Conservation (phyloP, 2,888 invertebrate species). For the Thysanoteuthis rhombus region DNA sequence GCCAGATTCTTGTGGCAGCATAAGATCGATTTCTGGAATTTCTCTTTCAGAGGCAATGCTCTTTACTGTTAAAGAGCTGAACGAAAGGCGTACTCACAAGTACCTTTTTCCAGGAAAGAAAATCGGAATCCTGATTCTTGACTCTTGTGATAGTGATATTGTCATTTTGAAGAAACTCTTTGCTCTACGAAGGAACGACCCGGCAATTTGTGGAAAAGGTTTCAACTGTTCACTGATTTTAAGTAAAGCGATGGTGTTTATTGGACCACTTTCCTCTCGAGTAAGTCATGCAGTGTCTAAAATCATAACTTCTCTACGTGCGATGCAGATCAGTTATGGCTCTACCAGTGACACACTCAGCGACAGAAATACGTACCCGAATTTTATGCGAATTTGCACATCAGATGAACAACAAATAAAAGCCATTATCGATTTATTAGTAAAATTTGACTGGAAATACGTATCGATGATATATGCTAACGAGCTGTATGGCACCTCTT, state of each 20-base stretch:
- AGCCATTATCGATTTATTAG: background rate
- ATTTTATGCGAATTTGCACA: conserved; percentile 12
- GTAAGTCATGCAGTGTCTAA: background rate
- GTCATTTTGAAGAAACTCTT: background rate
- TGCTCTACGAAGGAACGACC: background rate
- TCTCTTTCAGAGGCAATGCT: background rate
- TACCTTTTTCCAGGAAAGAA: conserved; percentile 15
- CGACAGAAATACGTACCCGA: background rate
- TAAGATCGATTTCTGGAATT: background rate
- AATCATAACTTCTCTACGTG: background rate
- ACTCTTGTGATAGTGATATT: background rate
- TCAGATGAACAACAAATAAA: background rate
- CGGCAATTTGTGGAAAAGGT: background rate
- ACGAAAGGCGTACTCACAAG: background rate
- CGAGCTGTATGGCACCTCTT: background rate
- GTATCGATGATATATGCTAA: background rate
- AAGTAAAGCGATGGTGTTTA: background rate
- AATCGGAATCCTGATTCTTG: background rate
- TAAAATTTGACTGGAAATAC: background rate
- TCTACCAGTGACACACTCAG: background rate
- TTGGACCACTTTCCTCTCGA: background rate
- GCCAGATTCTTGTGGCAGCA: background rate
- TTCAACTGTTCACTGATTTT: background rate
- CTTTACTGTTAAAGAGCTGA: background rate
- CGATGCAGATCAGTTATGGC: background rate